Base-by-base conservation (phyloP, 2,888 invertebrate genomes). In the Phymatocera aterrima region DNA sequence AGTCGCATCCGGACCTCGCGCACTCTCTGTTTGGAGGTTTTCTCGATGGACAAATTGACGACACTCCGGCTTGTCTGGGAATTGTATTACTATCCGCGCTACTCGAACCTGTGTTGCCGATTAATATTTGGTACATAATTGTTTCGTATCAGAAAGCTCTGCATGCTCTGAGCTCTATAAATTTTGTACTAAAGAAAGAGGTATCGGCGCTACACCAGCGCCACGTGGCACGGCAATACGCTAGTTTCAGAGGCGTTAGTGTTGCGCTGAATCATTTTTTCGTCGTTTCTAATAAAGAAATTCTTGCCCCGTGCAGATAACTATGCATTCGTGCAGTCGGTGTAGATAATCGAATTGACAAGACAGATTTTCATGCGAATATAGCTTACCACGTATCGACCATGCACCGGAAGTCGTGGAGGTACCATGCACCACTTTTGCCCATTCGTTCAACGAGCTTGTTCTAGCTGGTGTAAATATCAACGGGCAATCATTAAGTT, bases 31-130 rank as follows among this genome's bases (percentile, higher is more conserved):
- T 80, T 78, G 74, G 79, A 82, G 12, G 83, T 72, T 43, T 83
- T 81, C 65, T 79, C 64, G 31, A 82, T 48, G 2, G 82, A 77
- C 37, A 79, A 65, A 5, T 82, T 80, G 8, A 81, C 60, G 8
- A 82, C 54, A 15, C 0, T 72, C 48, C 48, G 1, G 18, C n/a
- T 51, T 18, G 72, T 12, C 12, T 51, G 31, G 3, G 18, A 34
- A 51, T 28, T n/a, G 46, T 24, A 12, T 43, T 46, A 46, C 46
- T 68, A 4, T 46, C 46, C 12, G 43, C 28, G 28, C 40, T 68
- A 43, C 43, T 68, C 10, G 68, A 46, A 24, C 68, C 68, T 68
- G 12, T 37, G 8, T n/a, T n/a, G n/a, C 10, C 4, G n/a, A 18
- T 18, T 8, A 34, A 34, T 18, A 5, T 12, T 46, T 1, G n/a